These are phyloP conservation scores for Ophioninae sp. DNA, from an alignment of 2,888 invertebrate genomes.

Conservation along the genomic window DNA sequence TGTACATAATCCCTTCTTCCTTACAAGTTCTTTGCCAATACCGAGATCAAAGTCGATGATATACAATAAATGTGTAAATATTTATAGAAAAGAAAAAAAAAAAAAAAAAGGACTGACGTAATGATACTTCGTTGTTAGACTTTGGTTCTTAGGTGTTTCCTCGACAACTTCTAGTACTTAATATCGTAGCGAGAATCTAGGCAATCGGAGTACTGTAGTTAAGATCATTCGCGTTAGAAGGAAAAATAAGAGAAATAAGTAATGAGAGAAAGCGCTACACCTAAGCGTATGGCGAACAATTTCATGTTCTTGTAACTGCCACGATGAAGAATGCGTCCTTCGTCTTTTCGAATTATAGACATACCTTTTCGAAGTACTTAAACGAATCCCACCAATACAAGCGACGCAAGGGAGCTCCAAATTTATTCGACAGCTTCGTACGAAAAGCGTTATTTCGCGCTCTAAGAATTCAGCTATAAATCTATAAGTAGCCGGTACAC, in stretches of 20 bases:
- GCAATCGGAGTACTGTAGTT: background rate
- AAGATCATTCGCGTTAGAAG: background rate
- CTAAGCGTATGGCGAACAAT: background rate
- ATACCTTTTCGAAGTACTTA: background rate
- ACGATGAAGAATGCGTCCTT: background rate
- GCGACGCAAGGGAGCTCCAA: background rate
- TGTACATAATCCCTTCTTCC: slow-evolving; percentile 71
- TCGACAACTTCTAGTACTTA: slow-evolving; percentile 16
- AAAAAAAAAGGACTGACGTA: slow-evolving; percentile 61
- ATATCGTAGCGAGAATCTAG: background rate
- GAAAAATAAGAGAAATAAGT: background rate
- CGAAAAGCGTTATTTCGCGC: slow-evolving; percentile 29
- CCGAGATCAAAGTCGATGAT: slow-evolving; percentile 9
- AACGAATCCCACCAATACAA: background rate
- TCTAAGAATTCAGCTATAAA: slow-evolving; percentile 50
- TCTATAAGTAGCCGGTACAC: slow-evolving; percentile 36
- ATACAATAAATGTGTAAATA: slow-evolving; percentile 65
- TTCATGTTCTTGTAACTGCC: background rate
- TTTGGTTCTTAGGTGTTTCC: slow-evolving; percentile 41
- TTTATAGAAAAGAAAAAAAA: slow-evolving; percentile 62
- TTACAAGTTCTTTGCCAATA: slow-evolving; percentile 59
- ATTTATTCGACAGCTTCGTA: background rate
- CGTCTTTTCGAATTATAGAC: background rate
- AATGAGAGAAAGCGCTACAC: background rate
- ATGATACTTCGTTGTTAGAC: slow-evolving; percentile 56